Evolutionary conservation across 1,140 invertebrate species (phyloP).

Genomic region (Cyrtorhinus lividipennis): DNA sequence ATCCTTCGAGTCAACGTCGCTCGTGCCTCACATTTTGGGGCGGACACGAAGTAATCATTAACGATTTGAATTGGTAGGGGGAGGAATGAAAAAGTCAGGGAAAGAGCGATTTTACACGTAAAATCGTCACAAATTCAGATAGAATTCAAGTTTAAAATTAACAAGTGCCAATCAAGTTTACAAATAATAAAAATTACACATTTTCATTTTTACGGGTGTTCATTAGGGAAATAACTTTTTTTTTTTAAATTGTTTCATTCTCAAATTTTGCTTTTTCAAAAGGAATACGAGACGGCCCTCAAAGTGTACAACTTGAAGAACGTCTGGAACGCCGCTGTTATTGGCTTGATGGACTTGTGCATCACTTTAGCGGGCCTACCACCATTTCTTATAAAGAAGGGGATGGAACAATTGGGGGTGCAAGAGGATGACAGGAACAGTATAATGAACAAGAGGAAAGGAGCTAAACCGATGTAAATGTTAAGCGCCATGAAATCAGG

Average conservation of each 20-base stretch:
- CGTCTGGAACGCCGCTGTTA: neutral
- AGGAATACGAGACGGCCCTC: neutral
- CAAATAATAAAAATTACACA: too few relatives aligned
- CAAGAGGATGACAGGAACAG: neutral
- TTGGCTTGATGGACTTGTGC: neutral
- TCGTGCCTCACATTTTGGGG: too few relatives aligned
- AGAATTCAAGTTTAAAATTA: too few relatives aligned
- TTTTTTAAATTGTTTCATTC: neutral
- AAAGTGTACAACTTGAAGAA: neutral
- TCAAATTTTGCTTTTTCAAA: neutral
- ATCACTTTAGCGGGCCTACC: neutral
- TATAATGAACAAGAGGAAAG: neutral
- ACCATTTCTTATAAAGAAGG: neutral
- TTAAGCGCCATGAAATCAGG: neutral
- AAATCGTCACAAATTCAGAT: too few relatives aligned
- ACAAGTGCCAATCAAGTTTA: too few relatives aligned
- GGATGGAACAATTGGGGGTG: neutral
- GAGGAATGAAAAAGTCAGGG: too few relatives aligned
- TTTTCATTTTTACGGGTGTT: too few relatives aligned
- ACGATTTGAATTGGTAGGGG: too few relatives aligned
- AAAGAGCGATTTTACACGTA: too few relatives aligned
- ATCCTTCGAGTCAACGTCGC: too few relatives aligned
- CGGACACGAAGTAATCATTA: too few relatives aligned
- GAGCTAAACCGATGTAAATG: neutral
- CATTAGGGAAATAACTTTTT: too few relatives aligned